Base-by-base conservation (phyloP, 2,113 vertebrate genomes). In the Oxyruncus cristatus region DNA sequence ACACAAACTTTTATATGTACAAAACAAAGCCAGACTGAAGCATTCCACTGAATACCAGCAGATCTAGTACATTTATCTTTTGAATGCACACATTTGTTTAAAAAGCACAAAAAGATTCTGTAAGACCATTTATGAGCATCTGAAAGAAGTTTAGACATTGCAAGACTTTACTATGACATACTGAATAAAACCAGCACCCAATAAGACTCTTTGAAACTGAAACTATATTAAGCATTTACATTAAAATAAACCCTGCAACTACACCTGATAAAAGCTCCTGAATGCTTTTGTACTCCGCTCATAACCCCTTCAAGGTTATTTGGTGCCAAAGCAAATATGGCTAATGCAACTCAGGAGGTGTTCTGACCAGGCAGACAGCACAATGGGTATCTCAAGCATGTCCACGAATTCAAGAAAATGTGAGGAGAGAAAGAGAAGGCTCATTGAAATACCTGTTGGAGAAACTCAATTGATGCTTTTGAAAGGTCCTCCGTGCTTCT, bases 311-410 rank as follows among this genome's bases (percentile, higher is more conserved):
- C 75, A 95, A 88, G 55, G 47, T 90, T 95, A 42, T 47, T 95
- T 33, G 41, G 56, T 91, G 95, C 88, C 96, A 94, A 98, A 95
- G 63, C 77, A 96, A 97, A 97, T 89, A 96, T 76, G 93, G 95
- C 96, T 97, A 96, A 95, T 83, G 79, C 52, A 91, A 70, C 53
- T 82, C 70, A 75, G 67, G 61, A 94, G 93, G 55, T 20, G 5
- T 93, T 96, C 88, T 94, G 87, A 82, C 88, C 37, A 52, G 63
- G 70, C 87, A 50, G 78, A 75, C 81, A 78, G 79, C 85, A 93
- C 85, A 93, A 85, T 82, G 67, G 52, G 14, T 79, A 46, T 80
- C 75, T 70, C 8, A 41, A 82, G 5, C 22, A 32, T 65, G 37
- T 65, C 22, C 59, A 95, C 35, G 46, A 78, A 89, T 84, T 68